A percentile compares a stretch with the other conserved stretches of the same genome.
phyloP scores from a whole-genome alignment of 2,797 vertebrate genomes.

The Sarcoramphus papa region DNA sequence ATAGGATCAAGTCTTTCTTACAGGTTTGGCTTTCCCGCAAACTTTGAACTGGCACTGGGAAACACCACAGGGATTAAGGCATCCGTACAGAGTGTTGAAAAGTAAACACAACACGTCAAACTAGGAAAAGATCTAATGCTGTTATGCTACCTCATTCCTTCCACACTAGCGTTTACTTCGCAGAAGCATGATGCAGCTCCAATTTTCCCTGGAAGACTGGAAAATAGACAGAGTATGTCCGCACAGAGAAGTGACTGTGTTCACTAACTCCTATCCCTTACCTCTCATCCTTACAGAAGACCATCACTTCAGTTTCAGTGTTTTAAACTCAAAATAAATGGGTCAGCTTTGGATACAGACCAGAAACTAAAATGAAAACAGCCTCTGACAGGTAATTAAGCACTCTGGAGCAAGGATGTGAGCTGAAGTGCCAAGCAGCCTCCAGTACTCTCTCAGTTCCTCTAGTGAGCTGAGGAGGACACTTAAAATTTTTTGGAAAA shows the following conservation, averaged over 20 bases:
- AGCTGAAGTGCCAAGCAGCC: background rate
- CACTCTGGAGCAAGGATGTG: fast-evolving
- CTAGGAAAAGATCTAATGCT: background rate
- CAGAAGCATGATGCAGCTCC: background rate
- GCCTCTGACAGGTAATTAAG: background rate
- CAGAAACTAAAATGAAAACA: background rate
- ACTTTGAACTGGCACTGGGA: background rate
- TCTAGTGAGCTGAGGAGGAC: background rate
- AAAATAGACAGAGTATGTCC: fast-evolving
- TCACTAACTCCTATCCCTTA: background rate
- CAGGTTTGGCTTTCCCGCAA: background rate
- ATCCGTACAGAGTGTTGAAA: background rate
- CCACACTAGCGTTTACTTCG: fast-evolving
- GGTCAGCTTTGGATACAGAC: background rate
- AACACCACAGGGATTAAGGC: background rate
- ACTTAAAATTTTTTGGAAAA: background rate
- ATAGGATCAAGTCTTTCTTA: background rate
- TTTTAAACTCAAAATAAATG: background rate
- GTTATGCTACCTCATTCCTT: background rate
- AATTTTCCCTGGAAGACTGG: fast-evolving
- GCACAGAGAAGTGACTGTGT: background rate
- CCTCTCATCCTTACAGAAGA: background rate
- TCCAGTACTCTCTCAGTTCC: background rate
- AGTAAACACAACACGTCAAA: background rate
- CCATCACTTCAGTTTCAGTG: background rate